Percentiles rank a stretch among this genome's conserved stretches.
Evolutionary conservation across 2,888 invertebrate species (phyloP).

Genomic region (Resseliella maxima): DNA sequence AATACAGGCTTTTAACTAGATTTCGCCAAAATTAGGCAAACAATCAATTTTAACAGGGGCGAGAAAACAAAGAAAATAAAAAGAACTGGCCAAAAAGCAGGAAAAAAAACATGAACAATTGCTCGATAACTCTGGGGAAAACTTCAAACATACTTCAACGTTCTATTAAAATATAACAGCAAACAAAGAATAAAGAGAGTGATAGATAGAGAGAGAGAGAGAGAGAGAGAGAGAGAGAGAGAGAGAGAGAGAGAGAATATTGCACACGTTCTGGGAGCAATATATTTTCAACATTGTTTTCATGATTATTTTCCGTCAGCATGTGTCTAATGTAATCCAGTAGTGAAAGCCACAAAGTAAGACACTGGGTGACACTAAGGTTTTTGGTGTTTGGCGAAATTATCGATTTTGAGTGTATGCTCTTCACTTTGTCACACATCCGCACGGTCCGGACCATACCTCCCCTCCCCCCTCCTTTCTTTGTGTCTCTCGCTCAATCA

Average conservation of each 20-base stretch:
- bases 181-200: background rate
- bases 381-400: background rate
- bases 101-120: background rate
- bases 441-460: background rate
- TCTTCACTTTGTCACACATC: too few species aligned
- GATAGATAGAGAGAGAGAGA: too few species aligned
- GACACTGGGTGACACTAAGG: background rate
- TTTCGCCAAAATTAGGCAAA: conserved; percentile 35
- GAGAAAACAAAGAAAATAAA: background rate
- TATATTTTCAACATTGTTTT: background rate
- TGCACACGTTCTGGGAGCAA: conserved; percentile 2
- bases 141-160: background rate
- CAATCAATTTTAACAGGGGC: conserved; percentile 26
- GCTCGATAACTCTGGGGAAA: background rate
- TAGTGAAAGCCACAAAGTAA: background rate
- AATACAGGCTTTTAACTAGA: background rate
- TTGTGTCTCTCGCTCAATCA: too few species aligned
- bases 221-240: too few species aligned
- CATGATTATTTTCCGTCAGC: conserved; percentile 41
- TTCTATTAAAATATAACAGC: conserved; percentile 14
- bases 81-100: background rate
- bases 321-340: conserved; percentile 41
- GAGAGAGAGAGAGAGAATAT: background rate
- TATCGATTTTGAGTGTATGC: conserved; percentile 24
- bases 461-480: too few species aligned